Evolutionary conservation across 2,888 invertebrate species (phyloP).

Genomic region (Hypolimnas misippus): DNA sequence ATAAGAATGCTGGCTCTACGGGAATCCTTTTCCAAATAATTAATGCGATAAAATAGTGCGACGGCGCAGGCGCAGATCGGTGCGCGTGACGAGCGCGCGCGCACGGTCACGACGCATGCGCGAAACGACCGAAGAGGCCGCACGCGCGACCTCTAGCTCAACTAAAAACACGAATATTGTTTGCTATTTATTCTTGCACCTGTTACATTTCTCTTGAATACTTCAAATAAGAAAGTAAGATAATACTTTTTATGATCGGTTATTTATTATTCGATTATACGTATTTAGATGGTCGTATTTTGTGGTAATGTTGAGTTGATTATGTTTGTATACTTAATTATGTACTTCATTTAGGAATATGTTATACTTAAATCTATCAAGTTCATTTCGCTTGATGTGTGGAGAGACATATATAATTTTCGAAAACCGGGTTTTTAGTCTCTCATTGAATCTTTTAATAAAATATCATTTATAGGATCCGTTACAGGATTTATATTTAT

Average conservation of each 20-base stretch:
- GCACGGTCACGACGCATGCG: slow-evolving; percentile 80
- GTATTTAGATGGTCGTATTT: not conserved
- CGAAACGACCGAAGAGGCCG: slow-evolving; percentile 67
- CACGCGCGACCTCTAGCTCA: slow-evolving; percentile 71
- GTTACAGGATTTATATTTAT: too few species aligned
- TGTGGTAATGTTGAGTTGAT: not conserved
- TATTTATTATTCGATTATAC: not conserved
- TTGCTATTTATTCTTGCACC: slow-evolving; percentile 31
- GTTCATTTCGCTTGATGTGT: too few species aligned
- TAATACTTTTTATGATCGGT: not conserved
- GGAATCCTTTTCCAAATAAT: slow-evolving; percentile 82
- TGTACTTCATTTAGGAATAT: too few species aligned
- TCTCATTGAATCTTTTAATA: too few species aligned
- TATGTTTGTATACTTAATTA: too few species aligned
- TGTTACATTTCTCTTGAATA: slow-evolving; percentile 44
- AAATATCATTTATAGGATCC: too few species aligned
- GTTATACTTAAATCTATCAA: too few species aligned
- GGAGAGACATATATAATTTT: too few species aligned
- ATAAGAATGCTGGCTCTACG: slow-evolving; percentile 67
- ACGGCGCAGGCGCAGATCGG: slow-evolving; percentile 60
- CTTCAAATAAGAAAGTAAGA: not conserved
- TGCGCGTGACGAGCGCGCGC: slow-evolving; percentile 80
- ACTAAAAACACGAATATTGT: slow-evolving; percentile 26
- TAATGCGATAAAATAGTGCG: slow-evolving; percentile 84
- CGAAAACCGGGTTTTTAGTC: too few species aligned